phyloP scores from a whole-genome alignment of 2,888 invertebrate species.

The Callyntrura guangdongensis region DNA sequence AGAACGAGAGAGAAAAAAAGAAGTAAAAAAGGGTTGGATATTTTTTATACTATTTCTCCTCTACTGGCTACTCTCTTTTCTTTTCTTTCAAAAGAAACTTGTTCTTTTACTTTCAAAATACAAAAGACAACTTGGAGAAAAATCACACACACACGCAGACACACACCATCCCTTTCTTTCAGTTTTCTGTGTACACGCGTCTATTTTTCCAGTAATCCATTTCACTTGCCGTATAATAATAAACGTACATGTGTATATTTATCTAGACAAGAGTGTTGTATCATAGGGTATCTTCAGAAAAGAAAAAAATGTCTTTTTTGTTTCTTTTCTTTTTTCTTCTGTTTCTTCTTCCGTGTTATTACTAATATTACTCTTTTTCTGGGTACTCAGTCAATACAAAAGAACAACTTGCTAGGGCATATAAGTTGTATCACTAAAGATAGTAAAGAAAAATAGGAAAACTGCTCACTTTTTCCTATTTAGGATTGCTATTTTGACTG shows the following conservation, averaged over 20 bases:
- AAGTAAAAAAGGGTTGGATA: background rate
- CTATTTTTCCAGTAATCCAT: constrained; percentile 7
- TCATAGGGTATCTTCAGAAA: background rate
- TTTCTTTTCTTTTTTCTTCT: constrained; percentile 1
- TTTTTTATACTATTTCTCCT: background rate
- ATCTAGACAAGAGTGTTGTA: background rate
- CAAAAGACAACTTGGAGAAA: constrained; percentile 2
- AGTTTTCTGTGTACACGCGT: background rate
- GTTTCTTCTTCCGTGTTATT: constrained; percentile 11
- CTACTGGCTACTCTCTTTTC: background rate
- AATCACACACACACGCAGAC: constrained; percentile 14
- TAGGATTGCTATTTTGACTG: background rate
- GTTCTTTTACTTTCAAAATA: background rate
- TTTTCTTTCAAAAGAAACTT: constrained; percentile 11
- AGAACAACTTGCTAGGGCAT: background rate
- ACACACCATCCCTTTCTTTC: background rate
- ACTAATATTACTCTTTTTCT: background rate
- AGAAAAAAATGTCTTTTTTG: constrained; percentile 10
- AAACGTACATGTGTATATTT: too few species aligned
- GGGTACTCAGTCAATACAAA: constrained; percentile 14
- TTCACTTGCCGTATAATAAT: background rate
- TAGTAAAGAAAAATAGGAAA: constrained; percentile 28
- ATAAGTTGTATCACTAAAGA: background rate
- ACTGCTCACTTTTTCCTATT: background rate
- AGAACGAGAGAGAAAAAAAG: too few species aligned